These are phyloP conservation scores for Leucophenga varia DNA, from an alignment of 1,140 invertebrate genomes.

Conservation along the genomic window DNA sequence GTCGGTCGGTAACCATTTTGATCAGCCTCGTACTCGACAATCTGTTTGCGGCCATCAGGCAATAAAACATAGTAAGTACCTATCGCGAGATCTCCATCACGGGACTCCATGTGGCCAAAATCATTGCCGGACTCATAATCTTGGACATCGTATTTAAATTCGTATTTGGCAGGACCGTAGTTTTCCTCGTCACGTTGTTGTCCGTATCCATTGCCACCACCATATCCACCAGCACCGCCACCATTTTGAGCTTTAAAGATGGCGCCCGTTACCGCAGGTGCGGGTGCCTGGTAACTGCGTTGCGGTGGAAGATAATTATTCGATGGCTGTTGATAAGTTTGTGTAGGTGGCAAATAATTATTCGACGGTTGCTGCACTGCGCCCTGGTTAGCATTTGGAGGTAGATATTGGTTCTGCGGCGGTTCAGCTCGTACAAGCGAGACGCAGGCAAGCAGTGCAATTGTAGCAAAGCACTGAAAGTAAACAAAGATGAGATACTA, in stretches of 20 bases:
- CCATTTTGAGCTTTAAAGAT: slow-evolving; percentile 54
- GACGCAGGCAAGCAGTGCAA: slow-evolving; percentile 48
- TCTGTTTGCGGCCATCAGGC: slow-evolving; percentile 75
- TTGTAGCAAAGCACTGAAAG: slow-evolving; percentile 47
- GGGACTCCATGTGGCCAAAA: slow-evolving; percentile 71
- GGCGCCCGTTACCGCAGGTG: slow-evolving; percentile 56
- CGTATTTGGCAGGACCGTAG: slow-evolving; percentile 69
- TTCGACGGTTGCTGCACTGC: slow-evolving; percentile 42
- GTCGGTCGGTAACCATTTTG: slow-evolving; percentile 74
- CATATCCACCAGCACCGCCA: slow-evolving; percentile 21
- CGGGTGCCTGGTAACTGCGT: slow-evolving; percentile 47
- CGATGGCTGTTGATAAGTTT: slow-evolving; percentile 39
- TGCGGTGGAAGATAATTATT: slow-evolving; percentile 51
- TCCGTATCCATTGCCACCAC: slow-evolving; percentile 37
- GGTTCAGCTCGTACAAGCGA: slow-evolving; percentile 54
- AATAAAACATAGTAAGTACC: slow-evolving; percentile 73
- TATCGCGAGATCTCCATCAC: slow-evolving; percentile 66
- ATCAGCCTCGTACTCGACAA: slow-evolving; percentile 77
- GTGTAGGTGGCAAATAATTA: slow-evolving; percentile 49
- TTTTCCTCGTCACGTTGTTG: slow-evolving; percentile 54
- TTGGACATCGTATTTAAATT: slow-evolving; percentile 73
- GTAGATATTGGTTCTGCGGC: slow-evolving; percentile 59
- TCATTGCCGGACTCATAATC: slow-evolving; percentile 70
- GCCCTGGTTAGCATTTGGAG: slow-evolving; percentile 59
- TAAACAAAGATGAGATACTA: too few relatives aligned